Evolutionary conservation across 2,797 vertebrate genomes (phyloP).

Genomic region (Odontamblyopus lacepedii): DNA sequence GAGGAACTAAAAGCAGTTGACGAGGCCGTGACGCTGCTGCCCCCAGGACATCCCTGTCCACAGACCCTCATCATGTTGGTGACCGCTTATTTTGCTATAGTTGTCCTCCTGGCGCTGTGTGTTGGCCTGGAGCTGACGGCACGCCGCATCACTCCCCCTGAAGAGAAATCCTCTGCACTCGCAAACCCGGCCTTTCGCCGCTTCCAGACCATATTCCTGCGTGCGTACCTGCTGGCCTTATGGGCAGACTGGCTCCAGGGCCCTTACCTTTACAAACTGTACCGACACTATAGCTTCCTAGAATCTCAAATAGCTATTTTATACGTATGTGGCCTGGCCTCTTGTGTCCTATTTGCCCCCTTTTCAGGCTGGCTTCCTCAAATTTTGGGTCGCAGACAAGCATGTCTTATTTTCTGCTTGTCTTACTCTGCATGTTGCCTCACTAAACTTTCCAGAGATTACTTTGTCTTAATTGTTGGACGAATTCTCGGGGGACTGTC

Average conservation of each 20-base stretch:
- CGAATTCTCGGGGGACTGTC: slow-evolving; percentile 89
- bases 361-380: slow-evolving; percentile 86
- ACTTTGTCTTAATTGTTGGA: slow-evolving; percentile 88
- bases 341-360: slow-evolving; percentile 87
- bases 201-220: slow-evolving; percentile 87
- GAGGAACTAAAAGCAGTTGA: slow-evolving; percentile 14
- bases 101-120: slow-evolving; percentile 80
- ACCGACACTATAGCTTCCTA: slow-evolving; percentile 91
- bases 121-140: slow-evolving; percentile 84
- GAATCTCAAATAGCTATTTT: slow-evolving; percentile 93
- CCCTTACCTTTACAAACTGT: slow-evolving; percentile 93
- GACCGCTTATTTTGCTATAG: slow-evolving; percentile 83
- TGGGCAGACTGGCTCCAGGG: slow-evolving; percentile 95
- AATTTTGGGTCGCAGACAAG: slow-evolving; percentile 83
- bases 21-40: neutral
- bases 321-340: slow-evolving; percentile 90
- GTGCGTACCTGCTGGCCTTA: slow-evolving; percentile 88
- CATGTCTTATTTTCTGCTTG: slow-evolving; percentile 89
- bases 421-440: slow-evolving; percentile 87
- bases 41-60: neutral
- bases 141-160: slow-evolving; percentile 77
- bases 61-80: slow-evolving; percentile 81
- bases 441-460: slow-evolving; percentile 90
- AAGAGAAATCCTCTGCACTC: slow-evolving; percentile 66
- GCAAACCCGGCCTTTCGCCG: slow-evolving; percentile 88